Evolutionary conservation across 2,113 vertebrate genomes (phyloP), one percentile per base, ranked within the genome.

Genomic region (Tachysurus vachellii): DNA sequence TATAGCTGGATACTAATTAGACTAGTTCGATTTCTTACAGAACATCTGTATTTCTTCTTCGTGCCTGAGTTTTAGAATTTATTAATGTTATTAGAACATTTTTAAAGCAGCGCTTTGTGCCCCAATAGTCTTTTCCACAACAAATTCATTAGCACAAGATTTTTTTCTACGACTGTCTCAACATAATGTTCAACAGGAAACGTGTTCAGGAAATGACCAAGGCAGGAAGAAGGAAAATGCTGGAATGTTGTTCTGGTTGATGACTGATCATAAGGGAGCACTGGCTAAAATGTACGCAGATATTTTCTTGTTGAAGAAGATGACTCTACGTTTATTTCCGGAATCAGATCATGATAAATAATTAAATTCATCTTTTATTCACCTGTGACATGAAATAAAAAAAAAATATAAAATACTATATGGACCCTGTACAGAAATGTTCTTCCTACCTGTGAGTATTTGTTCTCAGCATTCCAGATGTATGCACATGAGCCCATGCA

Each of bases 401-500:
- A 19, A 14, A 50, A 28, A 82, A 53, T 23, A 66, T 12, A 19
- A 36, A 70, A 31, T 0, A 0, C 5, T 31, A 47, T 42, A 21
- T 17, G 17, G 28, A 59, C 4, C 4, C 62, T 50, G 62, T 13
- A 83, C 26, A 81, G 28, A 8, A 75, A 82, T 64, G 28, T 8
- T 17, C 17, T 31, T 31, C 68, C 6, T 94, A 98, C 97, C 96
- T 96, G 96, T 83, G 96, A 97, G 90, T 98, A 97, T 92, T 97
- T 97, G 19, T 96, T 97, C 91, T 98, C 96, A 19, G 96, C 89
- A 36, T 96, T 97, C 97, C 97, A 96, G 92, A 98, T 96, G 90
- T 97, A 98, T 57, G 97, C 96, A 89, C 97, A 98, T 85, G 96
- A 95, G 1, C 97, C 97, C 93, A 97, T 95, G 92, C 97, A 98